Percentiles rank a stretch among this genome's conserved stretches.
Evolutionary conservation across 2,797 vertebrate species (phyloP).

Genomic region (Threskiornis aethiopicus): DNA sequence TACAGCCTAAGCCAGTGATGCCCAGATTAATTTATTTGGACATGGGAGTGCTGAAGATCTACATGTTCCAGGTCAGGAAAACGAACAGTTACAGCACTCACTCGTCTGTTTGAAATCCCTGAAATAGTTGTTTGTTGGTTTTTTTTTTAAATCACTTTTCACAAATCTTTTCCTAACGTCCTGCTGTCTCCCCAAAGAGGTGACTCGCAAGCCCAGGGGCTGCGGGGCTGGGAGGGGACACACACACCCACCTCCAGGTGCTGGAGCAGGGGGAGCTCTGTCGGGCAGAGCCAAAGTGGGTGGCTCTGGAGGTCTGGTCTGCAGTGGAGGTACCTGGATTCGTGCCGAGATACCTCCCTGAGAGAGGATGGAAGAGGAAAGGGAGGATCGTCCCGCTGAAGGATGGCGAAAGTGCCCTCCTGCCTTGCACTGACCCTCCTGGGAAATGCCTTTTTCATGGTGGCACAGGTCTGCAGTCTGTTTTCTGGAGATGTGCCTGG

Average conservation of each 20-base stretch:
- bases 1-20: neutral
- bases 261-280: rapidly evolving
- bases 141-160: neutral
- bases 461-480: neutral
- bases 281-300: neutral
- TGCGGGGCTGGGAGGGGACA: neutral
- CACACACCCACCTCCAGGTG: too few species aligned
- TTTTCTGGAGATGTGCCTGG: neutral
- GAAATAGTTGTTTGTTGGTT: neutral
- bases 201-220: neutral
- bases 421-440: neutral
- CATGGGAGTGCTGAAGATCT: neutral
- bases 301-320: neutral
- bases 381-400: rapidly evolving
- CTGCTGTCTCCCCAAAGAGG: neutral
- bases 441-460: neutral
- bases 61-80: neutral
- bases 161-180: neutral
- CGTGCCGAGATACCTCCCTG: rapidly evolving
- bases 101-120: neutral
- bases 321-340: neutral
- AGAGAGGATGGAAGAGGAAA: neutral
- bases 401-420: neutral
- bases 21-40: neutral
- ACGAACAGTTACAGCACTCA: rapidly evolving